Conservation (phyloP, 2,888 invertebrate genomes). For the Myopa tessellatipennis region DNA sequence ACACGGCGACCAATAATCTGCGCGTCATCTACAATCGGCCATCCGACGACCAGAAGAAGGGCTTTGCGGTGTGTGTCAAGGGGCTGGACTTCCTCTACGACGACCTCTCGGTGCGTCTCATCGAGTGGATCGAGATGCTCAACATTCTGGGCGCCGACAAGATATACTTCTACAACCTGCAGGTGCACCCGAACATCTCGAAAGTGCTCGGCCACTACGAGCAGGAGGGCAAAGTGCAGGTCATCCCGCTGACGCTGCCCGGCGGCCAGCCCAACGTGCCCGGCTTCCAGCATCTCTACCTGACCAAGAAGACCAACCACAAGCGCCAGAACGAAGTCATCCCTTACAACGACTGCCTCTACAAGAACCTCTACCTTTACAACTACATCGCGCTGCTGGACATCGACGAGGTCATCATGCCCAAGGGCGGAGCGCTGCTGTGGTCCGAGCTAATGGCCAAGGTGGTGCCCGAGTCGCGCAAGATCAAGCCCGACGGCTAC, state of each 20-base stretch:
- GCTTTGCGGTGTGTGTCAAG: conserved; percentile 93
- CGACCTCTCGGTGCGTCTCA: conserved; percentile 87
- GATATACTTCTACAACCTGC: conserved; percentile 89
- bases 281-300: conserved; percentile 87
- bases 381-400: conserved; percentile 91
- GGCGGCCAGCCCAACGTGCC: conserved; percentile 92
- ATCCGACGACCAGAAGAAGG: conserved; percentile 73
- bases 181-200: conserved; percentile 91
- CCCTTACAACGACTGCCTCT: conserved; percentile 96
- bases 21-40: conserved; percentile 85
- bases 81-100: conserved; percentile 93
- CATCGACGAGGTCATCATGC: conserved; percentile 95
- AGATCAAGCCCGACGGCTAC: conserved; percentile 72
- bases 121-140: conserved; percentile 94
- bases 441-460: conserved; percentile 85
- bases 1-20: conserved; percentile 86
- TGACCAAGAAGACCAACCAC: conserved; percentile 90
- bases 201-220: conserved; percentile 79
- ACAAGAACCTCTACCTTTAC: conserved; percentile 91
- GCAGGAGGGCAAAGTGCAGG: conserved; percentile 75
- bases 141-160: conserved; percentile 89
- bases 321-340: conserved; percentile 95
- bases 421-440: conserved; percentile 74
- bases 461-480: conserved; percentile 74
- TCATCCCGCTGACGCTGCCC: conserved; percentile 85